Evolutionary conservation across 2,888 invertebrate species (phyloP), one percentile per base, ranked within the genome.

Genomic region (Pollenia labialis): DNA sequence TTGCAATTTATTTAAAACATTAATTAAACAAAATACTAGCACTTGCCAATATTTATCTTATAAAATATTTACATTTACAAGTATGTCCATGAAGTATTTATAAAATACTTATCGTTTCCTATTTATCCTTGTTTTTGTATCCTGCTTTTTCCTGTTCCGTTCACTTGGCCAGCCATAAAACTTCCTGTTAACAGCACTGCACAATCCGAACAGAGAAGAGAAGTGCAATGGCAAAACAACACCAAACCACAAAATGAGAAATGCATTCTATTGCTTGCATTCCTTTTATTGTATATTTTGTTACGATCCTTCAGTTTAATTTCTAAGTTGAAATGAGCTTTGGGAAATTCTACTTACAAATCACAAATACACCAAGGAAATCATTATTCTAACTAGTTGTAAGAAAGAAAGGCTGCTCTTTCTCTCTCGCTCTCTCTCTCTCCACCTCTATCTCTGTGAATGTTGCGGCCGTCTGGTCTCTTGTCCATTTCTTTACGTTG

Each of bases 301-400:
- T 23, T 66, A 7, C 14, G 16, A 18, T 71, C 23, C 50, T 58
- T 48, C 10, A 18, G 40, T 74, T 64, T 64, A 75, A 66, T 81
- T 81, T 58, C 58, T 0, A 81, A 81, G 74, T 81, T 75, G 74
- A 85, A 88, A 88, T 88, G 88, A 88, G 88, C 88, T 88, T 42
- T 88, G 88, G 87, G 88, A 88, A 84, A 87, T 85, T 69, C 69
- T 50, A 60, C 58, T 66, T 66, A 72, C 76, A 83, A 86, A 86
- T 86, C 86, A 81, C 74, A 77, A 88, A 88, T 85, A 84, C 88
- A 71, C 88, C 66, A 81, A 87, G 88, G 88, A 88, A 87, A 88
- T 88, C 85, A 88, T 88, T 88, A 87, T 69, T 69, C 69, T 48
- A 77, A 60, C 69, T 42, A 71, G 48, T 72, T 80, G 81, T 75